Base-by-base conservation (phyloP, 2,113 vertebrate genomes). In the Tringa solitaria region DNA sequence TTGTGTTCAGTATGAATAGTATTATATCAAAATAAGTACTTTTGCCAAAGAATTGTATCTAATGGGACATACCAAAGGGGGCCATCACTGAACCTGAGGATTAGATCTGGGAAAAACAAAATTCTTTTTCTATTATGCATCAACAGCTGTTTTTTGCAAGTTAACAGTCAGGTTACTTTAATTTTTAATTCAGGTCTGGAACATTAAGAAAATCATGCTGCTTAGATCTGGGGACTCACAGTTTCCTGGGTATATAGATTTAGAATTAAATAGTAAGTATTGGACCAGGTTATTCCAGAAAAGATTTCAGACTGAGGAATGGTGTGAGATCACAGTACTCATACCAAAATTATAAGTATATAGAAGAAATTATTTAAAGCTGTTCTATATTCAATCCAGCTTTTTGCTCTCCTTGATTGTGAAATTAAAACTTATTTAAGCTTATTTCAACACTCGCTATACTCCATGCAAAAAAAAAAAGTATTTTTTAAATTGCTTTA, bases 91-190 rank as follows among this genome's bases (percentile, higher is more conserved):
- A 97, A 97, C 85, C 88, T 97, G 95, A 97, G 92, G 84, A 93
- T 87, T 86, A 97, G 95, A 84, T 89, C 75, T 96, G 96, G 94
- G 89, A 96, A 97, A 96, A 97, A 97, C 92, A 97, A 97, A 97
- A 97, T 97, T 97, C 76, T 97, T 97, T 97, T 94, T 95, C 87
- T 95, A 89, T 97, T 98, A 96, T 96, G 95, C 95, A 95, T 72
- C 92, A 97, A 95, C 96, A 97, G 94, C 92, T 97, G 96, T 56
- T 37, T 96, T 96, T 90, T 86, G 76, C 94, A 96, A 97, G 64
- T 81, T 84, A 94, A 88, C 43, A 87, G 64, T 97, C 95, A 96
- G 93, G 90, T 97, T 96, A 92, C 43, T 94, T 92, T 16, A 83
- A 94, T 92, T 95, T 91, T 90, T 70, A 81, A 67, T 84, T 93